A percentile compares a stretch with the other conserved stretches of the same genome.
These are phyloP conservation scores for Drosophila mimica DNA, from an alignment of 2,888 invertebrate species.

Conservation along the genomic window DNA sequence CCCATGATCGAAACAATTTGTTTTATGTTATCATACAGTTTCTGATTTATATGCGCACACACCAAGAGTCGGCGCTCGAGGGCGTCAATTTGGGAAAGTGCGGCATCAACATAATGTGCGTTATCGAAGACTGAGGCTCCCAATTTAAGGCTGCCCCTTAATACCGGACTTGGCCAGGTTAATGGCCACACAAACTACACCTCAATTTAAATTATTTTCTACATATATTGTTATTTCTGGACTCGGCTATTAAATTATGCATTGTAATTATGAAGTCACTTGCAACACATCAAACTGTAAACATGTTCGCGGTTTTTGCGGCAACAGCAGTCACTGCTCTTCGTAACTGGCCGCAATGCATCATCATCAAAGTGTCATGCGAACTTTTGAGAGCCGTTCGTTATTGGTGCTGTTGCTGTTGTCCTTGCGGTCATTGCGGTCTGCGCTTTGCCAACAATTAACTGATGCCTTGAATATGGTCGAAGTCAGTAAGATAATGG, in stretches of 20 bases:
- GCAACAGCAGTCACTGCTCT: slow-evolving; percentile 30
- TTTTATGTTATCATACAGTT: slow-evolving; percentile 94
- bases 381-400: slow-evolving; percentile 49
- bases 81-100: slow-evolving; percentile 91
- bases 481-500: slow-evolving; percentile 41
- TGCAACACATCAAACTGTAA: slow-evolving; percentile 42
- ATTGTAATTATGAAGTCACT: slow-evolving; percentile 72
- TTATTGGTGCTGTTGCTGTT: slow-evolving; percentile 11
- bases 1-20: slow-evolving; percentile 94
- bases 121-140: slow-evolving; percentile 87
- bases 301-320: slow-evolving; percentile 63
- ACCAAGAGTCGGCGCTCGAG: slow-evolving; percentile 91
- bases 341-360: slow-evolving; percentile 40
- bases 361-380: slow-evolving; percentile 56
- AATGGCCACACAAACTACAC: slow-evolving; percentile 25
- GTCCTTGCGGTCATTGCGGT: slow-evolving; percentile 68
- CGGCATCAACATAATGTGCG: slow-evolving; percentile 94
- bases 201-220: slow-evolving; percentile 17
- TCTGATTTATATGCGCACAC: slow-evolving; percentile 90
- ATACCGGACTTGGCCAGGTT: slow-evolving; percentile 28
- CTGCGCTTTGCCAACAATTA: slow-evolving; percentile 68
- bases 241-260: slow-evolving; percentile 67
- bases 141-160: neutral
- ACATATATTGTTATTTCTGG: slow-evolving; percentile 18
- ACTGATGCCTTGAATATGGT: slow-evolving; percentile 57